phyloP scores from a whole-genome alignment of 2,797 vertebrate species.

The Sebastes taczanowskii region DNA sequence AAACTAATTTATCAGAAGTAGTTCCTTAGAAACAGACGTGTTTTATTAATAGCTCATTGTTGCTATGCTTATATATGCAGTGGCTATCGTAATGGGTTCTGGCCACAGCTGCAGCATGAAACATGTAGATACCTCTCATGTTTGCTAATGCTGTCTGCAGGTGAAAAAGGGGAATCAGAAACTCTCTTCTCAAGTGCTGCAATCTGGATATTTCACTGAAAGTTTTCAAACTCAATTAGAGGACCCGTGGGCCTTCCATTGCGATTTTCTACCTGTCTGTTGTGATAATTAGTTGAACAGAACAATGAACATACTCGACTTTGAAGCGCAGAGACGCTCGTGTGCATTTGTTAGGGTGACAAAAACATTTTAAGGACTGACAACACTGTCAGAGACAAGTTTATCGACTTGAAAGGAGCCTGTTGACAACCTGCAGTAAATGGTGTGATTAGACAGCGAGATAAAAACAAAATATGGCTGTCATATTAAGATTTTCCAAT shows the following conservation, averaged over 20 bases:
- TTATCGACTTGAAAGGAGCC: slow-evolving; percentile 4
- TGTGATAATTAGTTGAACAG: slow-evolving; percentile 16
- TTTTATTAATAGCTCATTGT: not conserved
- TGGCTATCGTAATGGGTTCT: slow-evolving; percentile 28
- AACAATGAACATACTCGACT: not conserved
- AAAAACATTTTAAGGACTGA: not conserved
- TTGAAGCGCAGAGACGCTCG: not conserved
- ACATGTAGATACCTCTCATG: slow-evolving; percentile 29
- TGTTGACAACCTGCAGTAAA: slow-evolving; percentile 22
- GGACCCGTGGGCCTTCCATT: not conserved
- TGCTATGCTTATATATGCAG: slow-evolving; percentile 3
- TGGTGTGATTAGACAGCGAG: slow-evolving; percentile 2
- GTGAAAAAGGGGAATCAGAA: slow-evolving; percentile 35
- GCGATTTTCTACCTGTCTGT: not conserved
- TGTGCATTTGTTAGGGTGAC: not conserved
- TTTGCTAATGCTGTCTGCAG: slow-evolving; percentile 48
- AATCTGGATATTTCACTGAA: slow-evolving; percentile 15
- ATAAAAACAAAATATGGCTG: slow-evolving; percentile 31
- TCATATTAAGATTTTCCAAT: slow-evolving; percentile 4
- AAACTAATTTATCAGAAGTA: not conserved
- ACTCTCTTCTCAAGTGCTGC: not conserved
- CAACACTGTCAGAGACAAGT: not conserved
- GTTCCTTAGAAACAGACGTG: not conserved
- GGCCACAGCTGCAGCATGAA: slow-evolving; percentile 15
- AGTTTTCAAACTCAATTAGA: slow-evolving; percentile 33